These are phyloP conservation scores for Drosophila hamatofila DNA, from an alignment of 2,888 invertebrate species.

Conservation along the genomic window DNA sequence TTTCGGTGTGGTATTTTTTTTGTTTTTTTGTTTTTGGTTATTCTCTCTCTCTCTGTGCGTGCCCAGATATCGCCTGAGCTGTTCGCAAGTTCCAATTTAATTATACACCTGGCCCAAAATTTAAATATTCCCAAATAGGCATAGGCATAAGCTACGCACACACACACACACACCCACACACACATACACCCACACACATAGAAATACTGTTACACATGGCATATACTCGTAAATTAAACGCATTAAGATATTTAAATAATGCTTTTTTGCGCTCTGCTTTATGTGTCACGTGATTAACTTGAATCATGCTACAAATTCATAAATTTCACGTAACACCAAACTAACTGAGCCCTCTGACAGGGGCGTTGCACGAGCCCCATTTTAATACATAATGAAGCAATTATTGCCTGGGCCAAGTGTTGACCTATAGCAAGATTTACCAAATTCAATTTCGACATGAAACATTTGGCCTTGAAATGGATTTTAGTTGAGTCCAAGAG, in stretches of 20 bases:
- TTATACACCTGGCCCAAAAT: constrained; percentile 74
- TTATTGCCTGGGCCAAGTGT: constrained; percentile 30
- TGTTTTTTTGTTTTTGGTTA: not conserved
- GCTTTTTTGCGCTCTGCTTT: constrained; percentile 48
- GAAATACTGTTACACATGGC: constrained; percentile 57
- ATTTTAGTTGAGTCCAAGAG: not conserved
- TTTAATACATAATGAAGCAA: constrained; percentile 49
- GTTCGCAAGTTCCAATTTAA: constrained; percentile 69
- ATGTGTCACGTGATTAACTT: constrained; percentile 68
- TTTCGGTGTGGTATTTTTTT: not conserved
- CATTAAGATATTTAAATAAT: constrained; percentile 81
- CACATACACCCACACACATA: constrained; percentile 10
- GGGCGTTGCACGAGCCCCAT: constrained; percentile 21
- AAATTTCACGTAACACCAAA: constrained; percentile 61
- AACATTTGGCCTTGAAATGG: not conserved
- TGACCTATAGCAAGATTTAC: constrained; percentile 18
- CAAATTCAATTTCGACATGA: constrained; percentile 15
- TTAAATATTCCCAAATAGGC: constrained; percentile 61
- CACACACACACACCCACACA: constrained; percentile 2
- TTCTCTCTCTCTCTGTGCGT: constrained; percentile 51
- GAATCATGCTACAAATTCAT: constrained; percentile 76
- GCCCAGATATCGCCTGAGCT: constrained; percentile 41
- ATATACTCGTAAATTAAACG: constrained; percentile 73
- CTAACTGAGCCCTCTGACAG: not conserved
- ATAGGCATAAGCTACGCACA: constrained; percentile 20